These are phyloP conservation scores for Lucilia sericata DNA, from an alignment of 1,140 invertebrate species.

Conservation along the genomic window DNA sequence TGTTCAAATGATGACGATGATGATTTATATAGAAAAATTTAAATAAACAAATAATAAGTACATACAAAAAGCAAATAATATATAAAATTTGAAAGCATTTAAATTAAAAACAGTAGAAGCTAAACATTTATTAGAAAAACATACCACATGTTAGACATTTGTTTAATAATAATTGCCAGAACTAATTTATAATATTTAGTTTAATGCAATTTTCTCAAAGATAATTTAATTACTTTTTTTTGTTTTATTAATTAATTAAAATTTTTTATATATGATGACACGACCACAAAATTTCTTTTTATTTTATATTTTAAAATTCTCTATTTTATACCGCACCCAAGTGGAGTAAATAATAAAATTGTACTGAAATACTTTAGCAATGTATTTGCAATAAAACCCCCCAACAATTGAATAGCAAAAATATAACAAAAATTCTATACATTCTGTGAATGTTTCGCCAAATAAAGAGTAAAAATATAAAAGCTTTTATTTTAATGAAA, in stretches of 20 bases:
- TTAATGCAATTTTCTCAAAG: background rate
- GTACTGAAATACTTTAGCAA: background rate
- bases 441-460: background rate
- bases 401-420: background rate
- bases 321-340: slow-evolving; percentile 25
- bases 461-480: background rate
- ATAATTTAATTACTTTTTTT: background rate
- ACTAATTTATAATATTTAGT: background rate
- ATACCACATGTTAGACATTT: background rate
- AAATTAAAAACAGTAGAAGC: background rate
- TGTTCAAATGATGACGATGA: background rate
- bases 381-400: background rate
- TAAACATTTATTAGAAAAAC: too few species aligned
- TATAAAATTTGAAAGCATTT: background rate
- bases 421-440: background rate
- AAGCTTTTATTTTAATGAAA: background rate
- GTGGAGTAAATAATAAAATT: background rate
- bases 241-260: background rate
- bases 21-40: too few species aligned
- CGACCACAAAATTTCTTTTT: background rate
- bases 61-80: background rate
- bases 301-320: background rate
- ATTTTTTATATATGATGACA: background rate
- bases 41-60: background rate
- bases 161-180: background rate